Evolutionary conservation across 2,797 vertebrate genomes (phyloP).

Genomic region (Microtus agrestis): DNA sequence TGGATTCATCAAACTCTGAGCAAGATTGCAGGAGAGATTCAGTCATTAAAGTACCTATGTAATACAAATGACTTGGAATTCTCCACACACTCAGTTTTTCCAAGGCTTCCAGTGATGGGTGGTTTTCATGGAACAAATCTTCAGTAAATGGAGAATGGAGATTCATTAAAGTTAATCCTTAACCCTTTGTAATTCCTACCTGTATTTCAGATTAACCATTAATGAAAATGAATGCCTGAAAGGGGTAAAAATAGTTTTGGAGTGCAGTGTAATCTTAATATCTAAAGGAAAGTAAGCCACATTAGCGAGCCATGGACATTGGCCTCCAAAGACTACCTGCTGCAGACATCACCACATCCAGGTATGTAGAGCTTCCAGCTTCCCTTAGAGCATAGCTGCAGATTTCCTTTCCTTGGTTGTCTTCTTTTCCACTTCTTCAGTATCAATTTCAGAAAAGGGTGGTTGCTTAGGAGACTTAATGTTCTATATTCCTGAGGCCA

Average conservation of each 20-base stretch:
- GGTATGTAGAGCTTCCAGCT: not conserved
- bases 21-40: not conserved
- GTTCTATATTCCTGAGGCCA: not conserved
- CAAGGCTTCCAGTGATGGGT: not conserved
- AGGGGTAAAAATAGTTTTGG: not conserved
- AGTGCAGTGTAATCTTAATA: not conserved
- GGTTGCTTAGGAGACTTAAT: not conserved
- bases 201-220: not conserved
- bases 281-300: not conserved
- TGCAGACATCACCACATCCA: not conserved
- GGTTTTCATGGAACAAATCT: not conserved
- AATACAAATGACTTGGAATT: constrained; percentile 9
- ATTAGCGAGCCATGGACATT: not conserved
- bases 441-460: not conserved
- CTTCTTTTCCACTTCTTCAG: constrained; percentile 11
- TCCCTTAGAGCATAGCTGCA: not conserved
- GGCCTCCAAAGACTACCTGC: not conserved
- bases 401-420: not conserved
- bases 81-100: not conserved
- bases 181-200: not conserved
- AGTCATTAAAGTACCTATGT: not conserved
- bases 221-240: not conserved
- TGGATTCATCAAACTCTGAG: not conserved
- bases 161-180: not conserved
- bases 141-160: not conserved